Evolutionary conservation across 2,888 invertebrate species (phyloP).

Genomic region (Phorcus lineatus): DNA sequence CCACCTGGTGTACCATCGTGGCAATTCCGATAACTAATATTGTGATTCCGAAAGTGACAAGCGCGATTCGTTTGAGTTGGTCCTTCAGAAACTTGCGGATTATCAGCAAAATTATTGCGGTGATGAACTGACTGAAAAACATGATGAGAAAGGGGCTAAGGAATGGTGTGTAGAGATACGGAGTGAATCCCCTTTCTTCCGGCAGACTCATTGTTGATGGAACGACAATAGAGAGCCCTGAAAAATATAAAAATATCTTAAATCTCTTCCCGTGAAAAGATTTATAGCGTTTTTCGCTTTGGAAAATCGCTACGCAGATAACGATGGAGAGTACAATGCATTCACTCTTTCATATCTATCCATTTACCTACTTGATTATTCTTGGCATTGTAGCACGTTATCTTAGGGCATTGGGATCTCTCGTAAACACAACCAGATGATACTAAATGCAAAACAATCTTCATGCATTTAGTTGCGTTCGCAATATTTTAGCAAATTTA

Average conservation of each 20-base stretch:
- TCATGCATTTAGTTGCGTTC: too few relatives aligned
- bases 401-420: too few relatives aligned
- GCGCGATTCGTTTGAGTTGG: neutral
- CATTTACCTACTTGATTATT: too few relatives aligned
- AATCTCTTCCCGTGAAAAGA: too few relatives aligned
- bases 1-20: neutral
- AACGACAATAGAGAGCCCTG: neutral
- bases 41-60: neutral
- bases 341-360: too few relatives aligned
- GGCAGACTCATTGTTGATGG: neutral
- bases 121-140: neutral
- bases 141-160: neutral
- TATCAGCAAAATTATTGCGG: neutral
- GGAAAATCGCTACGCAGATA: too few relatives aligned
- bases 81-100: neutral
- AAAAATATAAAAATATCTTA: neutral
- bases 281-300: too few relatives aligned
- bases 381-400: too few relatives aligned
- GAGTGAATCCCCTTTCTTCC: neutral
- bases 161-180: neutral
- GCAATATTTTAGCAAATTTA: too few relatives aligned
- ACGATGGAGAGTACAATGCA: too few relatives aligned
- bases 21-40: neutral
- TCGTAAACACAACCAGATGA: too few relatives aligned
- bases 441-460: too few relatives aligned